A percentile compares a stretch with the other conserved stretches of the same genome.
phyloP scores from a whole-genome alignment of 2,797 vertebrate species.

The Lycodopsis pacificus region DNA sequence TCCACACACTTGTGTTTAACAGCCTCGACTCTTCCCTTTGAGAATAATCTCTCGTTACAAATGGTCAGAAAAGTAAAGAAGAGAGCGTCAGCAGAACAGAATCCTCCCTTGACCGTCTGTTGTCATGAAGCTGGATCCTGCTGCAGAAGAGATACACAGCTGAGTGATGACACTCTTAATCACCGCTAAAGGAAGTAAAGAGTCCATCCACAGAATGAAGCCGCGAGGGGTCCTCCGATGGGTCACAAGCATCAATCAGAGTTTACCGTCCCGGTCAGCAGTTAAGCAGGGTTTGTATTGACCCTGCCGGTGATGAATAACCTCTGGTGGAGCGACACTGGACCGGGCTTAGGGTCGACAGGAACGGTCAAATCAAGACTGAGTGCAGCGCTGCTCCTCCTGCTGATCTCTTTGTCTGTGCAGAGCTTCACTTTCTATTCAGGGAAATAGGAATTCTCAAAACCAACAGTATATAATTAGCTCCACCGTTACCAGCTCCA shows the following conservation, averaged over 20 bases:
- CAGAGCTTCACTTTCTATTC: slow-evolving; percentile 12
- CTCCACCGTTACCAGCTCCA: too few species aligned
- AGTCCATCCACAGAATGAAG: slow-evolving; percentile 61
- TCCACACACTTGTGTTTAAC: neutral
- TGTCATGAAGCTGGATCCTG: slow-evolving; percentile 14
- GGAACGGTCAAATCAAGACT: slow-evolving; percentile 42
- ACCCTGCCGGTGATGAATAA: slow-evolving; percentile 73
- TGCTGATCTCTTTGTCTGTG: slow-evolving; percentile 38
- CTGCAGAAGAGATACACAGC: slow-evolving; percentile 16
- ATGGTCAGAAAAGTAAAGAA: neutral
- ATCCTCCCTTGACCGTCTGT: slow-evolving; percentile 1
- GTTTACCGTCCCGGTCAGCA: slow-evolving; percentile 73
- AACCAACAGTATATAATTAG: too few species aligned
- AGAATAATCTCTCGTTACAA: neutral
- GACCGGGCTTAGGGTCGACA: slow-evolving; percentile 18
- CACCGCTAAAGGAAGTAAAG: slow-evolving; percentile 32
- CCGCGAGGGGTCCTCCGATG: slow-evolving; percentile 29
- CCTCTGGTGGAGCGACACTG: neutral
- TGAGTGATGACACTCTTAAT: slow-evolving; percentile 52
- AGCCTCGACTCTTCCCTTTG: neutral
- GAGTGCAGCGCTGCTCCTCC: slow-evolving; percentile 42
- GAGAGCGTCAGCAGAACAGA: neutral
- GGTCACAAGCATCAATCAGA: slow-evolving; percentile 69
- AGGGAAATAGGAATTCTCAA: too few species aligned
- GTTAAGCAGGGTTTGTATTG: slow-evolving; percentile 68